phyloP scores from a whole-genome alignment of 2,888 invertebrate genomes.

The Tetanocera ferruginea region DNA sequence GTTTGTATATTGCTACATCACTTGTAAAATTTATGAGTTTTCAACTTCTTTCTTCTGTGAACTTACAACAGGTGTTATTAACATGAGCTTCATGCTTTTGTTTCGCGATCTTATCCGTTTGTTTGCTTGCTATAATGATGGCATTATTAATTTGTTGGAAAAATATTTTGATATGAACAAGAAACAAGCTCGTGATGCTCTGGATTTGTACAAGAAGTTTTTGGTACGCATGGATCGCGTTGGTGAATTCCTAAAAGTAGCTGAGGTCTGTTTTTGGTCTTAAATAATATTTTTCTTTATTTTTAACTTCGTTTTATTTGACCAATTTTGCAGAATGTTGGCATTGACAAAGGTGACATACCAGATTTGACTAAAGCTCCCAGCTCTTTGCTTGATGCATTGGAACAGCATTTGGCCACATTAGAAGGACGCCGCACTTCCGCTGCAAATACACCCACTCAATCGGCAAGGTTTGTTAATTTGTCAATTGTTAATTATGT shows the following conservation, averaged over 20 bases:
- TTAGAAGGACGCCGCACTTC: slow-evolving; percentile 94
- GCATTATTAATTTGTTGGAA: slow-evolving; percentile 97
- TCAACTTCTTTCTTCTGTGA: slow-evolving; percentile 7
- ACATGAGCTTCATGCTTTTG: slow-evolving; percentile 98
- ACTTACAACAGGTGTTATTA: slow-evolving; percentile 82
- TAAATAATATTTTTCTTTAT: neutral
- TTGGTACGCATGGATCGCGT: slow-evolving; percentile 98
- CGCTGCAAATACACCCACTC: slow-evolving; percentile 87
- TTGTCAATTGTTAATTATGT: neutral
- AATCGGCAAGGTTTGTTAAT: slow-evolving; percentile 79
- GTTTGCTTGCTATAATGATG: slow-evolving; percentile 99
- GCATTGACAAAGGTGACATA: slow-evolving; percentile 98
- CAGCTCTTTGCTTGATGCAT: slow-evolving; percentile 94
- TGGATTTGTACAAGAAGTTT: slow-evolving; percentile 99
- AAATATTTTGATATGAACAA: slow-evolving; percentile 99
- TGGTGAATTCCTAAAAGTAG: slow-evolving; percentile 95
- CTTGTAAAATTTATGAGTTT: neutral
- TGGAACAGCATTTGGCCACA: slow-evolving; percentile 94
- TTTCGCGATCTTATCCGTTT: slow-evolving; percentile 99
- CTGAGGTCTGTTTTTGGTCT: slow-evolving; percentile 71
- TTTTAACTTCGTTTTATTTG: neutral
- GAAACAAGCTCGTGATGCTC: slow-evolving; percentile 96
- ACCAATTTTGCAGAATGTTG: slow-evolving; percentile 83
- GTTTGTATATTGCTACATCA: slow-evolving; percentile 48
- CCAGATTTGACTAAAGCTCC: slow-evolving; percentile 98